These are phyloP conservation scores for Papilio aristodemus DNA, from an alignment of 1,140 invertebrate species.

Conservation along the genomic window DNA sequence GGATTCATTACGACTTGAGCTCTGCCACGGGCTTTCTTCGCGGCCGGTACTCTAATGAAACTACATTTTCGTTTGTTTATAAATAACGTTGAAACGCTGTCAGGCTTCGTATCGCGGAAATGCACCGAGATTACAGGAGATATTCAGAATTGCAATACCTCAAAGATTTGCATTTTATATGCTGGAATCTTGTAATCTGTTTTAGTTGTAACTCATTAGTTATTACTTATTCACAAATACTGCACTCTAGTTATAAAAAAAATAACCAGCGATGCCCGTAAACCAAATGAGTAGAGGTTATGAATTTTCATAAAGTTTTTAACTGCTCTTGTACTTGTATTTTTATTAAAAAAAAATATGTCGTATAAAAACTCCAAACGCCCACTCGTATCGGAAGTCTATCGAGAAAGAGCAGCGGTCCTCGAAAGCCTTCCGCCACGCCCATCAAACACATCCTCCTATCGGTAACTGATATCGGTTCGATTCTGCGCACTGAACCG, in stretches of 20 bases:
- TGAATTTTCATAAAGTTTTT: too few species aligned
- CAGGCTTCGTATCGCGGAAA: not conserved
- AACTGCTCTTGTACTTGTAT: too few species aligned
- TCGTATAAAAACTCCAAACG: not conserved
- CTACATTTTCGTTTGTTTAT: constrained; percentile 14
- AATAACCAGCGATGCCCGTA: too few species aligned
- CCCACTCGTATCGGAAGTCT: constrained; percentile 14
- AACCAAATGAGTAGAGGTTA: too few species aligned
- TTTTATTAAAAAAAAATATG: not conserved
- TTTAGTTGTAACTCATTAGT: not conserved
- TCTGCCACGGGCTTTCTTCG: constrained; percentile 36
- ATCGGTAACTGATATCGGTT: constrained; percentile 57
- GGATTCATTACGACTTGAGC: constrained; percentile 43
- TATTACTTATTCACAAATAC: too few species aligned
- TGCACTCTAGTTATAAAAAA: too few species aligned
- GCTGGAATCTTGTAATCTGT: too few species aligned
- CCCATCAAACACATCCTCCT: constrained; percentile 41
- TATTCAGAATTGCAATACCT: not conserved
- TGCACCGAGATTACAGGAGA: not conserved
- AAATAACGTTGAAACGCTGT: not conserved
- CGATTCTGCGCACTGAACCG: too few species aligned
- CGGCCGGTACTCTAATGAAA: constrained; percentile 32
- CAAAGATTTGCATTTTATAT: not conserved
- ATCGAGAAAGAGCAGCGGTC: not conserved
- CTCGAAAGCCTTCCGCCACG: constrained; percentile 31